These are phyloP conservation scores for Proisotoma minuta DNA, from an alignment of 2,888 invertebrate species.

Conservation along the genomic window DNA sequence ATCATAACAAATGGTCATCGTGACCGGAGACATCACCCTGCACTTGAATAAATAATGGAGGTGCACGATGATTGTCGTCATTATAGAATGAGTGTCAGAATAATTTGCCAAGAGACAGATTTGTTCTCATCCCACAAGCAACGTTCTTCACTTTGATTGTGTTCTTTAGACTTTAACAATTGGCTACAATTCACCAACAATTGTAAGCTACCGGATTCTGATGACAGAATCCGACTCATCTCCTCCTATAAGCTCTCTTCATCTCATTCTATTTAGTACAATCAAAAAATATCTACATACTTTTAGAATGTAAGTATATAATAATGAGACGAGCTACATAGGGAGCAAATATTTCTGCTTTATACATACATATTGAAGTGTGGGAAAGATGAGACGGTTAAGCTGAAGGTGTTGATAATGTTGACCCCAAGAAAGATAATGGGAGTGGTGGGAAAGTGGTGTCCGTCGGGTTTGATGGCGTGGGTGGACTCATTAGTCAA, in stretches of 20 bases:
- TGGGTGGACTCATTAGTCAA: constrained; percentile 6
- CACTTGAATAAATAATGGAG: background rate
- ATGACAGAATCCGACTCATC: background rate
- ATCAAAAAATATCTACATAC: background rate
- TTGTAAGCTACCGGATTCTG: background rate
- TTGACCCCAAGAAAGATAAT: background rate
- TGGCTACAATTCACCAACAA: background rate
- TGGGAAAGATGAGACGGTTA: background rate
- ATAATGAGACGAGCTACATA: background rate
- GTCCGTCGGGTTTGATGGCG: background rate
- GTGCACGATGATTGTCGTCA: background rate
- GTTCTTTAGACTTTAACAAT: background rate
- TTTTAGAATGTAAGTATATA: background rate
- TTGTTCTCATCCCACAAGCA: background rate
- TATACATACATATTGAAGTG: background rate
- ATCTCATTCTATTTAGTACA: background rate
- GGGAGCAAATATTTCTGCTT: background rate
- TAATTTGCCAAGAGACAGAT: background rate
- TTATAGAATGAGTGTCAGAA: background rate
- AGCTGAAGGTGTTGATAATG: background rate
- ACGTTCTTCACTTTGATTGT: background rate
- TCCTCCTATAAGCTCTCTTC: background rate
- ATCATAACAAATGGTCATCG: constrained; percentile 8
- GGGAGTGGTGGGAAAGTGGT: constrained; percentile 1
- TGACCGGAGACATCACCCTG: constrained; percentile 6